Conservation (phyloP, 2,113 vertebrate genomes). For the Cyanistes caeruleus region DNA sequence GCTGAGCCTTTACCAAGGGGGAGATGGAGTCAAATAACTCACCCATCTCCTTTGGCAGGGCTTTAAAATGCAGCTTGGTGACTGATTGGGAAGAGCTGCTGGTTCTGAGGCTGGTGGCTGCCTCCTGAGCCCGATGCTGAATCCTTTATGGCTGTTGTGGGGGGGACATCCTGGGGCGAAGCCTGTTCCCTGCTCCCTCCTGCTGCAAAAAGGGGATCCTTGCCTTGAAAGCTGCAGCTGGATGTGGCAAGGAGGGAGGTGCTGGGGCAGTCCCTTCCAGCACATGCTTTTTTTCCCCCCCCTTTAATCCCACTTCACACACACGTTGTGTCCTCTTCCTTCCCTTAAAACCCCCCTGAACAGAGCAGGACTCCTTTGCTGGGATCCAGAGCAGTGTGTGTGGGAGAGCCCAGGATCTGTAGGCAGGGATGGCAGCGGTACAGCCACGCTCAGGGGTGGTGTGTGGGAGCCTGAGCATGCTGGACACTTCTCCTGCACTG, state of each 20-base stretch:
- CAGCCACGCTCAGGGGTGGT: rapidly evolving
- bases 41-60: background rate
- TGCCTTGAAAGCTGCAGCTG: background rate
- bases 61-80: background rate
- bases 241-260: background rate
- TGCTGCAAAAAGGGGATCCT: background rate
- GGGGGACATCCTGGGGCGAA: background rate
- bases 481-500: rapidly evolving
- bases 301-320: background rate
- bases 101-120: background rate
- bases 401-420: rapidly evolving
- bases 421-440: rapidly evolving
- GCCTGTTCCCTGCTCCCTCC: background rate
- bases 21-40: background rate
- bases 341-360: background rate
- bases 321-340: rapidly evolving
- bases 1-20: background rate
- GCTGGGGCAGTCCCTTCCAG: background rate
- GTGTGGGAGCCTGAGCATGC: rapidly evolving
- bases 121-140: background rate
- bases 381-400: rapidly evolving
- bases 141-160: rapidly evolving
- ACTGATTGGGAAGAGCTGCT: background rate
- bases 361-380: background rate
- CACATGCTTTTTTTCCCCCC: rapidly evolving